phyloP scores from a whole-genome alignment of 23 tunicate genomes.

The Halocynthia aurantium region DNA sequence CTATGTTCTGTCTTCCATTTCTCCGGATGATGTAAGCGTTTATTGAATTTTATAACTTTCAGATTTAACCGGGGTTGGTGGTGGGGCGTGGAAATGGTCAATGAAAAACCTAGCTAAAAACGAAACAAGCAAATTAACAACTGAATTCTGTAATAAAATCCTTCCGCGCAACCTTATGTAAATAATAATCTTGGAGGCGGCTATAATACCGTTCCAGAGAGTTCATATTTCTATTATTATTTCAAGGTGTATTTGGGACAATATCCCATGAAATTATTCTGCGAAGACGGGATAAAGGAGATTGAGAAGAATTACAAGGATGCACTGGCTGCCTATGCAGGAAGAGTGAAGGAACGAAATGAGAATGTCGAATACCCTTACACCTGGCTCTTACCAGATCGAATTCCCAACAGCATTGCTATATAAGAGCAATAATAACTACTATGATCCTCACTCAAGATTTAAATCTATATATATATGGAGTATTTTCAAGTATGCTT shows the following conservation, averaged over 20 bases:
- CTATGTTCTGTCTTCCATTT: slow-evolving; percentile 8
- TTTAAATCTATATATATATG: no score
- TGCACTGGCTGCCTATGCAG: slow-evolving; percentile 26
- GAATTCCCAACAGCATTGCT: slow-evolving; percentile 57
- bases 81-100: no score
- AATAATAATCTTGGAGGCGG: no score
- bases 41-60: neutral
- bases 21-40: neutral
- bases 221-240: neutral
- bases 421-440: slow-evolving; percentile 9
- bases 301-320: slow-evolving; percentile 14
- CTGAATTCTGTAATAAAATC: no score
- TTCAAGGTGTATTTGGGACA: slow-evolving; percentile 34
- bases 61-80: no score
- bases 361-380: slow-evolving; percentile 19
- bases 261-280: slow-evolving; percentile 37
- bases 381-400: slow-evolving; percentile 39
- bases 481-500: no score
- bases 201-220: neutral
- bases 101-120: no score
- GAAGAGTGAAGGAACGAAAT: slow-evolving; percentile 47
- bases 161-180: no score
- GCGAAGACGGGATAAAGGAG: slow-evolving; percentile 4
- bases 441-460: no score
- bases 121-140: no score